Percentiles rank a stretch among this genome's conserved stretches.
phyloP scores from a whole-genome alignment of 2,797 vertebrate genomes.

The Poecilia gillii region DNA sequence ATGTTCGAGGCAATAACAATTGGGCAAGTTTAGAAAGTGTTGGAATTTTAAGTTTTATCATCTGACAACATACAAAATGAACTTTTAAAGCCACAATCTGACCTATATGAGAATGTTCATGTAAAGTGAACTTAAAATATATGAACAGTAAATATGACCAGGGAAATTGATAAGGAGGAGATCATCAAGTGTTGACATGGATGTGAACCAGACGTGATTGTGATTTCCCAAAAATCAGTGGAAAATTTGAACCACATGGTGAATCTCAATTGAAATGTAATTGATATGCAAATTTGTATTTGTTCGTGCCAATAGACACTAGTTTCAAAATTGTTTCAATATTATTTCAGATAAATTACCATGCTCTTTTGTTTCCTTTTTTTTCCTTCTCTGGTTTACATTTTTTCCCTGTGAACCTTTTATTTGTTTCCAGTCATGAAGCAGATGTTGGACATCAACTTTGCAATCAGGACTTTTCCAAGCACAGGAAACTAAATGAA shows the following conservation, averaged over 20 bases:
- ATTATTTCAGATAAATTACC: not conserved
- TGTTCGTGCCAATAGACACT: not conserved
- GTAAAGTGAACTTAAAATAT: not conserved
- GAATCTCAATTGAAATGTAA: not conserved
- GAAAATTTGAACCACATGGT: not conserved
- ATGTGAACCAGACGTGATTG: not conserved
- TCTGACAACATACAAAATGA: not conserved
- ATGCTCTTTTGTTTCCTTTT: not conserved
- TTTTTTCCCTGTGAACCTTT: not conserved
- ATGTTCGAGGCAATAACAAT: not conserved
- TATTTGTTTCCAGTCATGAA: not conserved
- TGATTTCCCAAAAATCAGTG: not conserved
- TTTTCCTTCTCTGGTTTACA: not conserved
- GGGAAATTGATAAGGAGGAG: not conserved
- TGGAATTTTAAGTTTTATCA: not conserved
- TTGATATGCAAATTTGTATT: not conserved
- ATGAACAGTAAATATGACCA: not conserved
- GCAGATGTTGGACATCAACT: conserved; percentile 26
- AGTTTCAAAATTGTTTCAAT: not conserved
- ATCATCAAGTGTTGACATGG: not conserved
- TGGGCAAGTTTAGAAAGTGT: not conserved
- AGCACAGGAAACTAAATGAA: conserved; percentile 16
- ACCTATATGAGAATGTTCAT: not conserved
- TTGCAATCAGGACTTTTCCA: not conserved
- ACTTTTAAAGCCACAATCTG: not conserved